Conservation (phyloP, 2,113 vertebrate genomes). For the Semicossyphus pulcher region DNA sequence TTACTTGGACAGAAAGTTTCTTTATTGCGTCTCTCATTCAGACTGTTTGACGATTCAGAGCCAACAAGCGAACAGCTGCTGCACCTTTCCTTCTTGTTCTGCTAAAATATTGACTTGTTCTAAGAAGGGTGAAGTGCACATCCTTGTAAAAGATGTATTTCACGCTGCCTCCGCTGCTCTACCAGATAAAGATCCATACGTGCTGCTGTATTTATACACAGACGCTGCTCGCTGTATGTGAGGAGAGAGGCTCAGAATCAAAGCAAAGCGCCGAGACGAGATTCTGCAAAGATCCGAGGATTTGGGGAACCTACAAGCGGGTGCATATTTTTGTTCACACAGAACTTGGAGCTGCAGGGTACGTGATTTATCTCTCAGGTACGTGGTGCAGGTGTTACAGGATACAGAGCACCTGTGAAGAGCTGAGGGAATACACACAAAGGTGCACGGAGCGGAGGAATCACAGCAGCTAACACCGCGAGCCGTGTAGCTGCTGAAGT, state of each 20-base stretch:
- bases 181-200: background rate
- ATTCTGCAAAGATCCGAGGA: background rate
- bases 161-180: background rate
- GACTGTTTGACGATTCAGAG: too few relatives aligned
- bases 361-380: slow-evolving; percentile 27
- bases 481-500: background rate
- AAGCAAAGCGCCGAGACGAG: background rate
- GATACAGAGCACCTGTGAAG: background rate
- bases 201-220: background rate
- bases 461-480: background rate
- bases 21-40: too few relatives aligned
- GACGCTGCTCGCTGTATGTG: background rate
- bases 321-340: background rate
- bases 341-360: slow-evolving; percentile 21
- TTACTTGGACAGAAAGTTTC: background rate
- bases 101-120: background rate
- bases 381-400: background rate
- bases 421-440: background rate
- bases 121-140: background rate
- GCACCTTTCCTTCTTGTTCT: background rate
- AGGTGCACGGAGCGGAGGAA: slow-evolving; percentile 5
- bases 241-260: slow-evolving; percentile 9
- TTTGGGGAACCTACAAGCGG: slow-evolving; percentile 3
- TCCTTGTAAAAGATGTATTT: background rate
- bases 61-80: background rate